Evolutionary conservation across 1,140 invertebrate genomes (phyloP).

Genomic region (Contarinia nasturtii): DNA sequence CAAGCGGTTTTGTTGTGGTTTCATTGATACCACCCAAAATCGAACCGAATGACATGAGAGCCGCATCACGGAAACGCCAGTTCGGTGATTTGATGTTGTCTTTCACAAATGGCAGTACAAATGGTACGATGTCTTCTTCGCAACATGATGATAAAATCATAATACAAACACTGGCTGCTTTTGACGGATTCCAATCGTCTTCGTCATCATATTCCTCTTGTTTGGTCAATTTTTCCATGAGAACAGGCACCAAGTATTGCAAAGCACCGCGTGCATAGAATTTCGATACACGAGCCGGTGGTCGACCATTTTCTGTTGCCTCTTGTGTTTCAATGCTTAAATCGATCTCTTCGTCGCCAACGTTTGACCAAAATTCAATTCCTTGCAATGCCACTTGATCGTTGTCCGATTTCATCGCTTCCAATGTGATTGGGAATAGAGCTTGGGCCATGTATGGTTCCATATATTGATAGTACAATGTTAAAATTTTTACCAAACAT

Average conservation of each 20-base stretch:
- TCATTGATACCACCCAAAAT: slow-evolving; percentile 87
- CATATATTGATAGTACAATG: slow-evolving; percentile 98
- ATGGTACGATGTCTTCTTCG: slow-evolving; percentile 90
- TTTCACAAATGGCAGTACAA: slow-evolving; percentile 94
- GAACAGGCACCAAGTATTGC: slow-evolving; percentile 83
- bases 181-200: slow-evolving; percentile 99
- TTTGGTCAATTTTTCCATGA: slow-evolving; percentile 87
- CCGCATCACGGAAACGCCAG: slow-evolving; percentile 92
- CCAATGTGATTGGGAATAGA: slow-evolving; percentile 95
- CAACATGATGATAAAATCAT: slow-evolving; percentile 95
- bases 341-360: slow-evolving; percentile 98
- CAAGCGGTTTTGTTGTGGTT: slow-evolving; percentile 71
- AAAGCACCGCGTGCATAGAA: slow-evolving; percentile 93
- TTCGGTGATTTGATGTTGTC: slow-evolving; percentile 83
- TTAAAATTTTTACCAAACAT: slow-evolving; percentile 97
- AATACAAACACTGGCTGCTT: slow-evolving; percentile 97
- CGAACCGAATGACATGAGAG: slow-evolving; percentile 96
- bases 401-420: slow-evolving; percentile 93
- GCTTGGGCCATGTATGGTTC: slow-evolving; percentile 97
- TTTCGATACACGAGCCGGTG: slow-evolving; percentile 74
- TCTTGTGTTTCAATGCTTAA: slow-evolving; percentile 87
- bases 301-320: slow-evolving; percentile 73
- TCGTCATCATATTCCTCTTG: slow-evolving; percentile 90
- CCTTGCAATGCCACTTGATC: slow-evolving; percentile 95
- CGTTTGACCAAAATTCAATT: slow-evolving; percentile 99